Evolutionary conservation across 2,888 invertebrate species (phyloP), one percentile per base, ranked within the genome.

Genomic region (Aethes cnicana): DNA sequence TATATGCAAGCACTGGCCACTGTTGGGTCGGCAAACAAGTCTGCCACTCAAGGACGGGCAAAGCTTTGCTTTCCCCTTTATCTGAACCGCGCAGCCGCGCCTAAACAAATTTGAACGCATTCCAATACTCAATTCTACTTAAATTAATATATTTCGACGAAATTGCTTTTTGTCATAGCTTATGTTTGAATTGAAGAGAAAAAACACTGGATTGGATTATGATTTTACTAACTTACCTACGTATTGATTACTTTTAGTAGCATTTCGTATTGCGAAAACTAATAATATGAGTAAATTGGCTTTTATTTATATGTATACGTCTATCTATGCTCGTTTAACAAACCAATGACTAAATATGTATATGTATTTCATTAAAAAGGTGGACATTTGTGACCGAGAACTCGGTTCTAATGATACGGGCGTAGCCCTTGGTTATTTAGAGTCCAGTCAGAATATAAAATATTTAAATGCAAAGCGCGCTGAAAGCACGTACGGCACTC

Each of bases 41-140:
- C n/a, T n/a, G n/a, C n/a, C n/a, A n/a, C n/a, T n/a, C n/a, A n/a
- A n/a, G n/a, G n/a, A n/a, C n/a, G n/a, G n/a, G n/a, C n/a, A n/a
- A n/a, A n/a, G n/a, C n/a, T n/a, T 65, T 70, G 63, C 69, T 64
- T 59, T 64, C 65, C 61, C 65, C 64, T 74, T 79, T 80, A 80
- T 80, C 78, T 65, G 72, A 55, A 41, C 46, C 62, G 62, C 61
- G 61, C 80, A 77, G 65, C 58, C 75, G 63, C 11, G 61, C 76
- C 74, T 77, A 72, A 77, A 71, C 74, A 78, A 79, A 79, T 75
- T 77, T 74, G 59, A 65, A 53, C 63, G 61, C 73, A 74, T 74
- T 77, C 64, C 68, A 59, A 72, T 64, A 68, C n/a, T n/a, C n/a
- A 69, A 72, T 72, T 69, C 4, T 39, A 35, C 44, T 32, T 37